These are phyloP conservation scores for Drosophila nr. perissopoda DNA, from an alignment of 2,888 invertebrate species.

Conservation along the genomic window DNA sequence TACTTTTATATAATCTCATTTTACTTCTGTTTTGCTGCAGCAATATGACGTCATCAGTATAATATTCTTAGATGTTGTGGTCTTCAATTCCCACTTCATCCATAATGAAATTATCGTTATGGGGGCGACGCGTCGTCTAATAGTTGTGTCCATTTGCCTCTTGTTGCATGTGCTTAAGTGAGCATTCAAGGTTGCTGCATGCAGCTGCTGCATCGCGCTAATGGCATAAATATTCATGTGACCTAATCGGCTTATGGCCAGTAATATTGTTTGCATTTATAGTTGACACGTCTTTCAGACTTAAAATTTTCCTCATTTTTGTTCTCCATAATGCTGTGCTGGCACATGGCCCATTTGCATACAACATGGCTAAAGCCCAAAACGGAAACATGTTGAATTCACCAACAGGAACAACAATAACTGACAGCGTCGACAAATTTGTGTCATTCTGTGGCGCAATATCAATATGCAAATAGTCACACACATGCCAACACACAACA, in stretches of 20 bases:
- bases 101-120: constrained; percentile 52
- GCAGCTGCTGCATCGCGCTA: constrained; percentile 22
- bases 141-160: constrained; percentile 8
- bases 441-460: constrained; percentile 31
- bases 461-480: constrained; percentile 36
- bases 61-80: not conserved
- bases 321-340: constrained; percentile 10
- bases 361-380: constrained; percentile 27
- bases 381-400: constrained; percentile 23
- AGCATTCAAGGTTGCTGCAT: constrained; percentile 22
- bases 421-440: constrained; percentile 4
- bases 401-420: not conserved
- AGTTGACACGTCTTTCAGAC: constrained; percentile 60
- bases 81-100: constrained; percentile 15
- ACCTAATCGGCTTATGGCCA: constrained; percentile 72
- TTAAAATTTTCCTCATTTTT: constrained; percentile 43
- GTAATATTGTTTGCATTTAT: constrained; percentile 55
- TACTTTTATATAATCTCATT: not conserved
- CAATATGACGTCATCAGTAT: not conserved
- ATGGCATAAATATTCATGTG: constrained; percentile 74
- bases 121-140: constrained; percentile 11
- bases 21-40: not conserved
- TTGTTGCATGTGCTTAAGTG: constrained; percentile 55
- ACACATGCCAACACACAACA: not conserved
- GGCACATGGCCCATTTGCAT: constrained; percentile 49